Evolutionary conservation across 2,888 invertebrate species (phyloP).

Genomic region (Chalcosyrphus nemorum): DNA sequence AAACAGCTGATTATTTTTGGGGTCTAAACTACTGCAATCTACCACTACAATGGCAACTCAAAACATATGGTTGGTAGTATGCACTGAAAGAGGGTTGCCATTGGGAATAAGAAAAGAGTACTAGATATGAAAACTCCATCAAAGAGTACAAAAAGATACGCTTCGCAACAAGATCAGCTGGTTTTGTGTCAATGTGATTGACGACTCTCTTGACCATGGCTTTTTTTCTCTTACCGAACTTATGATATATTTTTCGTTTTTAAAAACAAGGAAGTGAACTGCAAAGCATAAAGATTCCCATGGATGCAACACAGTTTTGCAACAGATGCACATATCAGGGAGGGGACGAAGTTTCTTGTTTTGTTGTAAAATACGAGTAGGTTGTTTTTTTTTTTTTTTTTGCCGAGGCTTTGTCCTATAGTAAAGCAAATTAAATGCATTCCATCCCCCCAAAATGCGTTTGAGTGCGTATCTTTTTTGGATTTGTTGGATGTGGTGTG

Average conservation of each 20-base stretch:
- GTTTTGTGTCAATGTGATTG: neutral
- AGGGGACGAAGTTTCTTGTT: slow-evolving; percentile 42
- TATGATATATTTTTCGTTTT: slow-evolving; percentile 3
- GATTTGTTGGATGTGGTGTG: neutral
- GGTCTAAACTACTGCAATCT: neutral
- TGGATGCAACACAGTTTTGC: slow-evolving; percentile 66
- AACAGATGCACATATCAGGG: slow-evolving; percentile 68
- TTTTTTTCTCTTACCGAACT: slow-evolving; percentile 25
- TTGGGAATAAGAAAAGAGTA: neutral
- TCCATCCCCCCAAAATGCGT: slow-evolving; percentile 53
- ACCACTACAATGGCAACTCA: neutral
- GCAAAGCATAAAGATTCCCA: slow-evolving; percentile 62
- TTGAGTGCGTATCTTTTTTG: neutral
- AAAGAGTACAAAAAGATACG: neutral
- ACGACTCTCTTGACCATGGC: slow-evolving; percentile 9
- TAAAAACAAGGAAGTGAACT: slow-evolving; percentile 71
- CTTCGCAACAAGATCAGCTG: slow-evolving; percentile 26
- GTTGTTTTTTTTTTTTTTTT: neutral
- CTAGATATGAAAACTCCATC: too few relatives aligned
- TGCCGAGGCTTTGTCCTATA: neutral
- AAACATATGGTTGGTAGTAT: slow-evolving; percentile 22
- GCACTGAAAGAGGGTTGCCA: slow-evolving; percentile 11
- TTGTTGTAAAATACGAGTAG: neutral
- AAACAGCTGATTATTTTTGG: slow-evolving; percentile 58
- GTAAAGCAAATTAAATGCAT: slow-evolving; percentile 66